Evolutionary conservation across 2,113 vertebrate genomes (phyloP).

Genomic region (Perca fluviatilis): DNA sequence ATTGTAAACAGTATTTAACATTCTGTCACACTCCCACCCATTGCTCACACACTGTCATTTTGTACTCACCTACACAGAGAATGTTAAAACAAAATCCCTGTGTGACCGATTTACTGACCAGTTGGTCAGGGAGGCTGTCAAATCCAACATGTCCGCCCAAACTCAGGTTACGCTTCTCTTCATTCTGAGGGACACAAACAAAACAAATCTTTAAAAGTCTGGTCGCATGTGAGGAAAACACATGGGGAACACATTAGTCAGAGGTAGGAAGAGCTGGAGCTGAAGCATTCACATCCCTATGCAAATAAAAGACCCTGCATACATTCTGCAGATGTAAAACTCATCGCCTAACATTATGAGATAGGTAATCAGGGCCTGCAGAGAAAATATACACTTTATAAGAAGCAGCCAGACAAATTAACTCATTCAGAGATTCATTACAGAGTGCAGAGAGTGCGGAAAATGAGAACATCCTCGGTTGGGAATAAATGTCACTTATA

Average conservation of each 20-base stretch:
- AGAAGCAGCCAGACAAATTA: background rate
- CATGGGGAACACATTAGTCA: constrained; percentile 44
- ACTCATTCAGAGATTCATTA: background rate
- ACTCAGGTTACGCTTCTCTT: constrained; percentile 91
- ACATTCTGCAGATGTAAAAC: constrained; percentile 51
- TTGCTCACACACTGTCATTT: background rate
- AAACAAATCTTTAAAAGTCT: constrained; percentile 32
- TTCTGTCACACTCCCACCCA: background rate
- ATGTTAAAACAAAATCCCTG: constrained; percentile 99
- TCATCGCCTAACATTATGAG: constrained; percentile 25
- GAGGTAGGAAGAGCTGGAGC: constrained; percentile 21
- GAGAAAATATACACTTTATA: background rate
- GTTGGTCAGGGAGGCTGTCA: constrained; percentile 96
- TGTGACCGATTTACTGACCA: constrained; percentile 98
- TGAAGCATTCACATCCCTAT: constrained; percentile 52
- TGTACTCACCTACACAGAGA: constrained; percentile 95
- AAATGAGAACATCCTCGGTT: background rate
- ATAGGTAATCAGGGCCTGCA: constrained; percentile 32
- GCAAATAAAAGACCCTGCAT: constrained; percentile 37
- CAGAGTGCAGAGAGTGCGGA: background rate
- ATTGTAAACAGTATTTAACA: background rate
- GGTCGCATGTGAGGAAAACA: constrained; percentile 16
- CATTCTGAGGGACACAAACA: constrained; percentile 83
- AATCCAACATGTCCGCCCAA: constrained; percentile 97
- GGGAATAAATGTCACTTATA: background rate